Conservation (phyloP, 1,140 invertebrate species). For the Spodoptera litura region DNA sequence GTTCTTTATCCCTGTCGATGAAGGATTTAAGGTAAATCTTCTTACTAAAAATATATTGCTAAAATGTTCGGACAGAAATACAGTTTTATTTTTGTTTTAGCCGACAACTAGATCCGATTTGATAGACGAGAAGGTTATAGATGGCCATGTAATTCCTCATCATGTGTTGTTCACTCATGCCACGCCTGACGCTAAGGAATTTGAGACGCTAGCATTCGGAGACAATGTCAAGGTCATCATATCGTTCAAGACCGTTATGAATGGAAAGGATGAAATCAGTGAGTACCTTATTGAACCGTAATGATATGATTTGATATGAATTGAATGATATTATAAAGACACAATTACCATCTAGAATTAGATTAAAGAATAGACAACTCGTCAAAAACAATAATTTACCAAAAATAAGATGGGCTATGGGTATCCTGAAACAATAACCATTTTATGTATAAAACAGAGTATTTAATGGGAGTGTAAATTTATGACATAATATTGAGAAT, state of each 20-base stretch:
- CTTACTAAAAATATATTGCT: conserved; percentile 20
- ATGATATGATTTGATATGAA: not conserved
- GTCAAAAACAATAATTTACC: no score
- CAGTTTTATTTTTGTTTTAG: conserved; percentile 68
- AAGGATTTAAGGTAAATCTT: conserved; percentile 92
- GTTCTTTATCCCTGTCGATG: conserved; percentile 96
- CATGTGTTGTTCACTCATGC: conserved; percentile 95
- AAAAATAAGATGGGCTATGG: no score
- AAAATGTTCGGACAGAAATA: conserved; percentile 1
- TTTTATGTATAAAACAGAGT: no score
- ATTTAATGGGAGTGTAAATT: no score
- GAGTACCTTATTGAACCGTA: conserved; percentile 65
- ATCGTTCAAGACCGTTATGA: conserved; percentile 89
- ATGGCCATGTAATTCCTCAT: conserved; percentile 96
- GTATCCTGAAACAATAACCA: no score
- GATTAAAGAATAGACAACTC: no score
- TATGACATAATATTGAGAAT: no score
- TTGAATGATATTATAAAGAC: no score
- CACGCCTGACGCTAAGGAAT: conserved; percentile 89
- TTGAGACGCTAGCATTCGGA: conserved; percentile 92
- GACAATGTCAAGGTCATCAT: conserved; percentile 94
- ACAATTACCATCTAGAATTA: no score
- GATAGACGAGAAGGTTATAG: conserved; percentile 94
- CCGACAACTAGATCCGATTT: conserved; percentile 89
- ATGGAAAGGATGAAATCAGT: conserved; percentile 87